Conservation (phyloP, 2,888 invertebrate genomes). For the Mayetiola destructor region DNA sequence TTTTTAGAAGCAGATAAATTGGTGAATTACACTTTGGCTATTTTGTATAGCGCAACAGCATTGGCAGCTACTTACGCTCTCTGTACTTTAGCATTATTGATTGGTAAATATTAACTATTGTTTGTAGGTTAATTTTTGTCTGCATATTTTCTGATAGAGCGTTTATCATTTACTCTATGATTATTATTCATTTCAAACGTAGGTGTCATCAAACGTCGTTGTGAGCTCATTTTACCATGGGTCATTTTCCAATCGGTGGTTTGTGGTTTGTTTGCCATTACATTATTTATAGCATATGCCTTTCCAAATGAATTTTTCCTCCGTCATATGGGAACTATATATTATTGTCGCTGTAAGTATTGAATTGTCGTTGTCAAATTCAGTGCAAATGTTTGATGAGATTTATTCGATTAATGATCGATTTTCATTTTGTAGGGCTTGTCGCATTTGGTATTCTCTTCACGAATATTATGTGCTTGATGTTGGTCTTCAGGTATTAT, state of each 20-base stretch:
- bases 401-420: constrained; percentile 19
- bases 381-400: too few relatives aligned
- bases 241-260: constrained; percentile 29
- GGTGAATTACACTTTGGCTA: constrained; percentile 29
- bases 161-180: neutral
- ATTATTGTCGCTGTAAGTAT: neutral
- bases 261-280: constrained; percentile 15
- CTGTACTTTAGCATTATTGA: constrained; percentile 29
- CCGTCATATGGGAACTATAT: neutral
- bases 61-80: constrained; percentile 26
- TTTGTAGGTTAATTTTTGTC: neutral
- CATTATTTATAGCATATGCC: neutral
- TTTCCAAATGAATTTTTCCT: neutral
- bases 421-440: constrained; percentile 23
- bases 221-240: constrained; percentile 32
- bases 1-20: constrained; percentile 28
- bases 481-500: neutral
- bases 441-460: neutral
- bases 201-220: constrained; percentile 27
- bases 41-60: constrained; percentile 27
- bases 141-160: too few relatives aligned
- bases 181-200: neutral
- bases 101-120: constrained; percentile 22
- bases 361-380: neutral
- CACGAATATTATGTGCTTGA: neutral